Evolutionary conservation across 1,140 invertebrate genomes (phyloP), one percentile per base, ranked within the genome.

Genomic region (Drosophila sucinea): DNA sequence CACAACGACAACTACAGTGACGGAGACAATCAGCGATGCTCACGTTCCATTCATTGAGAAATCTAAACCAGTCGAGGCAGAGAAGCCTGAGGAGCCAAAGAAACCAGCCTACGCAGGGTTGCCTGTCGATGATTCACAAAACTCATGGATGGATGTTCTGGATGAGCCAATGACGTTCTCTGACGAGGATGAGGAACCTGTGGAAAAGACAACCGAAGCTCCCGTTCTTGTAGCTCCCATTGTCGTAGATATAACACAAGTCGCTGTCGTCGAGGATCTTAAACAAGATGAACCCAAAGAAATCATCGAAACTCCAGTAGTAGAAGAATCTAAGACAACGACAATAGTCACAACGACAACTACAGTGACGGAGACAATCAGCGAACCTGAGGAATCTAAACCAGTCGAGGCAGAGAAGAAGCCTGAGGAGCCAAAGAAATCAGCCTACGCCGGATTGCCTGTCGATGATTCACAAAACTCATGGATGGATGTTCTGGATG

Each of bases 401-500:
- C 10, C 65, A 17, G 30, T 40, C 32, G 44, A 54, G 11, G 29
- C 70, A 3, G 62, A 56, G 10, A 47, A 64, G 38, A 3, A 58
- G 35, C 17, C 55, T 2, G 41, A 63, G 4, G 61, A 77, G 32
- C 51, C 66, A 67, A 82, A 72, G 29, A 90, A 80, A 70, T 55
- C 67, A n/a, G 81, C 73, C 29, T 92, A 92, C 72, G 92, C 90
- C 54, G 92, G 90, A 11, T 79, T 93, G 35, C 92, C 92, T 51
- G 91, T 93, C 51, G 92, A 94, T 70, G 81, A 92, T 65, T 87
- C 92, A n/a, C 65, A 90, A 44, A 92, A 92, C 68, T 78, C 91
- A 11, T 94, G 93, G 92, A 92, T 94, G 85, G 90, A 92, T 83
- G 90, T 93, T 62, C 68, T 94, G 44, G 93, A 94, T 74, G 92